Evolutionary conservation across 2,797 vertebrate species (phyloP), one percentile per base, ranked within the genome.

Genomic region (Trematomus bernacchii): DNA sequence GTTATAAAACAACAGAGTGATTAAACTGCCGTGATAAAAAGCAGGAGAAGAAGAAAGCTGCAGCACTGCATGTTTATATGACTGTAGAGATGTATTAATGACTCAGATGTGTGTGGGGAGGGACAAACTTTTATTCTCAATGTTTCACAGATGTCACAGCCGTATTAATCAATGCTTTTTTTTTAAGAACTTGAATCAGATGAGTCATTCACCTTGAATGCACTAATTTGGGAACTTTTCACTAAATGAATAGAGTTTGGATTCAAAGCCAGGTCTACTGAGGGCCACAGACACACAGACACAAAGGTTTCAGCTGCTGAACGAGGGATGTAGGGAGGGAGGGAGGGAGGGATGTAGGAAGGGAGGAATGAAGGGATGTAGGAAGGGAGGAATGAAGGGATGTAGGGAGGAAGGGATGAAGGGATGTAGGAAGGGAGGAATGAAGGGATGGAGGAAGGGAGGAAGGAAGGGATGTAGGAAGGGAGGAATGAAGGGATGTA

Each of bases 21-120:
- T 89, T 87, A 91, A 87, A 88, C 78, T 13, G 77, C 46, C 8
- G 84, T 63, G 68, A 83, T 86, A 84, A 87, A 86, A 88, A 69
- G 71, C 37, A 33, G 0, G 43, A 72, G 67, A 71, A 87, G 18
- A 66, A 70, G 78, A 66, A 59, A 1, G 55, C 72, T 21, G 77
- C 84, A 44, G 75, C 33, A 1, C 16, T 1, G 33, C 61, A 75
- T 72, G 83, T 82, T 80, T 82, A 79, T 72, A 18, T 16, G 79
- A 81, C 67, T 30, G 9, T 1, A 42, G 78, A 77, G 73, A 72
- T 82, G 76, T 87, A 80, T 77, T 71, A 77, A 77, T 19, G 53
- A 59, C 70, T 71, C 62, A 40, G 73, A 33, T 42, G 57, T 19
- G 27, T 21, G 19, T 8, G 18, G 5, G 60, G 30, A 30, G 37